phyloP scores from a whole-genome alignment of 2,113 vertebrate genomes.

The Cololabis saira region DNA sequence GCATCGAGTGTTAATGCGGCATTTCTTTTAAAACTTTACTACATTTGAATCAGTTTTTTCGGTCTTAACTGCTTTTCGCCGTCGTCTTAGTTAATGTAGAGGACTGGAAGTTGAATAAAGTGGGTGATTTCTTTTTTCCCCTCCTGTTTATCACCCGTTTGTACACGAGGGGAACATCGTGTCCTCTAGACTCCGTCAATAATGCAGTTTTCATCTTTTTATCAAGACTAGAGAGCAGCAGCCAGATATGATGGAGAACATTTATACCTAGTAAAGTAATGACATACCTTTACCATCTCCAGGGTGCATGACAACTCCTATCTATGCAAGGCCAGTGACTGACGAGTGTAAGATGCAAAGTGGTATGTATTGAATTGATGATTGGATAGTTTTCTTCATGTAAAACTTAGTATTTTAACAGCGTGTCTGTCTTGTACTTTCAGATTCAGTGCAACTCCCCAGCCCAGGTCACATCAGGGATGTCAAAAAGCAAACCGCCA shows the following conservation, averaged over 20 bases:
- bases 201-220: too few relatives aligned
- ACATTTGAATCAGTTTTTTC: neutral
- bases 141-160: too few relatives aligned
- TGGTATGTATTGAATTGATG: constrained; percentile 30
- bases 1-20: neutral
- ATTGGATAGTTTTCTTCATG: neutral
- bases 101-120: constrained; percentile 5
- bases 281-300: too few relatives aligned
- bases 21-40: neutral
- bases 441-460: constrained; percentile 80
- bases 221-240: too few relatives aligned
- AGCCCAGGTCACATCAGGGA: constrained; percentile 81
- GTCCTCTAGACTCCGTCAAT: too few relatives aligned
- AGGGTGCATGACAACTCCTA: too few relatives aligned
- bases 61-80: neutral
- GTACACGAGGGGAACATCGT: too few relatives aligned
- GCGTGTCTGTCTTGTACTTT: neutral
- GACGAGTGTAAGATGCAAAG: constrained; percentile 50
- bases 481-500: constrained; percentile 66
- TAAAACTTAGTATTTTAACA: neutral
- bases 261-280: too few relatives aligned
- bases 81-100: constrained; percentile 17
- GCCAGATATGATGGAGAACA: too few relatives aligned
- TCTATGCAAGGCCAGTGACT: neutral
- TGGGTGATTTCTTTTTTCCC: neutral